These are phyloP conservation scores for Aramus guarauna DNA, from an alignment of 2,113 vertebrate species.

Conservation along the genomic window DNA sequence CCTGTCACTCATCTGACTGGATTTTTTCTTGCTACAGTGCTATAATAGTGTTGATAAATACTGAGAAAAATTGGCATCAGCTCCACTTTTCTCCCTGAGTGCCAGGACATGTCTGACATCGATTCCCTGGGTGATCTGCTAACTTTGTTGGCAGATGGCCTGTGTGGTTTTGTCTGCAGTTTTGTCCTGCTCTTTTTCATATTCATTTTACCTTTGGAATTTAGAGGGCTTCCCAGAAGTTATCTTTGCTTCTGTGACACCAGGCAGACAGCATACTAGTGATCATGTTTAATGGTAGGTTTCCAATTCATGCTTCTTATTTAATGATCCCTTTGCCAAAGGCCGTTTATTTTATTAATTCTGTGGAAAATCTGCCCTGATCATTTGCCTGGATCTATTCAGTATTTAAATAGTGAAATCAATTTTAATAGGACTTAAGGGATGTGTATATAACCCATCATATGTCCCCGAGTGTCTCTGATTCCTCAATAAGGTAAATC, in stretches of 20 bases:
- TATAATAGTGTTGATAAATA: slow-evolving; percentile 12
- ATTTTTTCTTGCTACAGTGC: background rate
- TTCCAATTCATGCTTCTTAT: background rate
- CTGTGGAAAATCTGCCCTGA: background rate
- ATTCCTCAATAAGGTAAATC: background rate
- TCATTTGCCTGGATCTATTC: background rate
- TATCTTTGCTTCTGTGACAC: background rate
- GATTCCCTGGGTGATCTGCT: background rate
- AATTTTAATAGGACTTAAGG: background rate
- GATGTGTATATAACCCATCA: background rate
- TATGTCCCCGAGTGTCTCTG: background rate
- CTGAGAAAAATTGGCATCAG: slow-evolving; percentile 1
- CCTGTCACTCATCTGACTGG: background rate
- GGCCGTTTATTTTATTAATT: slow-evolving; percentile 8
- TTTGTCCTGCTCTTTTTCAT: background rate
- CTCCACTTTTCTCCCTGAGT: background rate
- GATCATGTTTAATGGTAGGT: background rate
- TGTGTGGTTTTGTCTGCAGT: background rate
- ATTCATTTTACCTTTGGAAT: background rate
- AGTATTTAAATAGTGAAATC: background rate
- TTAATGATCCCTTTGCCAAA: background rate
- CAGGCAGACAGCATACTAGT: background rate
- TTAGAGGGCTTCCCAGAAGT: background rate
- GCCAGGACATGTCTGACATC: background rate
- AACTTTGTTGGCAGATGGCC: background rate